phyloP scores from a whole-genome alignment of 2,113 vertebrate genomes.

The Phyllostomus hastatus region DNA sequence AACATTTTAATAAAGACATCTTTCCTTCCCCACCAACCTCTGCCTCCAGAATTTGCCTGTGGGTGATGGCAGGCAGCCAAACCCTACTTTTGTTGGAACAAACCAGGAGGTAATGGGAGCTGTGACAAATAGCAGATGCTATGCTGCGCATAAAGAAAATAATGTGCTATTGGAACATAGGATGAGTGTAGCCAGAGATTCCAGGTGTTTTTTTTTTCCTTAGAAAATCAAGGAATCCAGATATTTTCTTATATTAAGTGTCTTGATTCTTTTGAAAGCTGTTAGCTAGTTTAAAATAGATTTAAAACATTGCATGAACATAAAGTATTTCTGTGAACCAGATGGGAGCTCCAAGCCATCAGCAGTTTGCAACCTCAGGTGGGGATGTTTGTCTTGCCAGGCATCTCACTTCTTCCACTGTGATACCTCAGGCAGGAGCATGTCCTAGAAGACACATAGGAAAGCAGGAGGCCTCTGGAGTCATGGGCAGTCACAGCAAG shows the following conservation, averaged over 20 bases:
- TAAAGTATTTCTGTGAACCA: constrained; percentile 36
- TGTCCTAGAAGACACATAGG: not conserved
- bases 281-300: constrained; percentile 50
- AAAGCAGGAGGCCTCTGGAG: not conserved
- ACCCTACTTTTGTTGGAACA: too few species aligned
- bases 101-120: too few species aligned
- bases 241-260: constrained; percentile 12
- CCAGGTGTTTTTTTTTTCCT: not conserved
- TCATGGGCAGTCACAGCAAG: not conserved
- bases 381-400: too few species aligned
- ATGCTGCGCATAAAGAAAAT: constrained; percentile 22
- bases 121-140: not conserved
- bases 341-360: not conserved
- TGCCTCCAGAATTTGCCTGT: too few species aligned
- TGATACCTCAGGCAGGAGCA: not conserved
- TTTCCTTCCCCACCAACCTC: too few species aligned
- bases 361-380: not conserved
- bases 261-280: constrained; percentile 46
- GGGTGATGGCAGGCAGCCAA: too few species aligned
- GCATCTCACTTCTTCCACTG: not conserved
- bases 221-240: constrained; percentile 37
- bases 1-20: too few species aligned
- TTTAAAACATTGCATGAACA: not conserved
- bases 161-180: constrained; percentile 10
- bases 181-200: constrained; percentile 13